Evolutionary conservation across 2,888 invertebrate species (phyloP).

Genomic region (Geophilus truncorum): DNA sequence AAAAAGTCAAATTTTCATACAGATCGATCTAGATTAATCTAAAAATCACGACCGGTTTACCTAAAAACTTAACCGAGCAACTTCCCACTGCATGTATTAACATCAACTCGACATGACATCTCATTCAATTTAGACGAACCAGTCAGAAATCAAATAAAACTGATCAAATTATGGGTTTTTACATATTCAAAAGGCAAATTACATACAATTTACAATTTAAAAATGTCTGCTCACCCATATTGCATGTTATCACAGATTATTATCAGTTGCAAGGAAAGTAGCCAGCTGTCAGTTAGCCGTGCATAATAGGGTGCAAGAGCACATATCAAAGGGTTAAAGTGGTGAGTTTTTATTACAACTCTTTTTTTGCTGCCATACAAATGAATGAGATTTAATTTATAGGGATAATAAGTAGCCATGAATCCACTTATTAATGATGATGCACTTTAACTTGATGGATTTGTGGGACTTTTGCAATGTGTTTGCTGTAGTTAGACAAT

Average conservation of each 20-base stretch:
- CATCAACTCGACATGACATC: too few relatives aligned
- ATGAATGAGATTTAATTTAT: background rate
- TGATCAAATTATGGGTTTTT: background rate
- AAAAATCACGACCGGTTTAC: too few relatives aligned
- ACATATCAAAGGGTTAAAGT: background rate
- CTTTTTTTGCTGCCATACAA: background rate
- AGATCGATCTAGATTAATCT: too few relatives aligned
- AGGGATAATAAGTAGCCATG: background rate
- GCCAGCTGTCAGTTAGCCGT: background rate
- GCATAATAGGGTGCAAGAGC: background rate
- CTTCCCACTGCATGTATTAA: too few relatives aligned
- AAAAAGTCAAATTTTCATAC: too few relatives aligned
- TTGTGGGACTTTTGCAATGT: constrained; percentile 4
- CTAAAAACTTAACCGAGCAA: too few relatives aligned
- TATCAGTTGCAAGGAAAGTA: background rate
- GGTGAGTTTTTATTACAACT: background rate
- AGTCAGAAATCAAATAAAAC: too few relatives aligned
- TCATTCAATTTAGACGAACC: too few relatives aligned
- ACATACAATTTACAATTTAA: background rate
- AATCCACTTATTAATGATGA: background rate
- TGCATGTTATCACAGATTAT: background rate
- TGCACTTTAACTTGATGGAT: background rate
- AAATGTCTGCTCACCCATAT: background rate
- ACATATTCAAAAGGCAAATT: background rate
- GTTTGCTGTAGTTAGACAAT: background rate